phyloP scores from a whole-genome alignment of 2,113 vertebrate genomes.

The Laticauda colubrina region DNA sequence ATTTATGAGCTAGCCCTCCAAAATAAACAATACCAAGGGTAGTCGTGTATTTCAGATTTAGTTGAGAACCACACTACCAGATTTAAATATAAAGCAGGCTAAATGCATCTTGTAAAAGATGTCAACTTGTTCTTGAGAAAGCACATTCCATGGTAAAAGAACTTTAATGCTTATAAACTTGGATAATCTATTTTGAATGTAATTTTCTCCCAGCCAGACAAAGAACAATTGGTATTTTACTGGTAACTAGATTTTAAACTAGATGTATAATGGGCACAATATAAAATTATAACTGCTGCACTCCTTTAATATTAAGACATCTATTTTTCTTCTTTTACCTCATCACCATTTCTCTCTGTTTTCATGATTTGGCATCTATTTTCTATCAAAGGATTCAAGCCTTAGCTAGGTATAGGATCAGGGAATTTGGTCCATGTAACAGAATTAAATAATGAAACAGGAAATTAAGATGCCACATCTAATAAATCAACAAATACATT shows the following conservation, averaged over 20 bases:
- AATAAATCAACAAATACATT: constrained; percentile 53
- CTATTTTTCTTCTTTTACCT: fast-evolving
- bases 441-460: constrained; percentile 40
- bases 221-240: constrained; percentile 39
- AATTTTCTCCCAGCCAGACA: constrained; percentile 16
- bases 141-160: constrained; percentile 1
- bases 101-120: neutral
- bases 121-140: neutral
- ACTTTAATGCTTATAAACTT: neutral
- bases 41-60: neutral
- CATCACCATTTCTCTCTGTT: neutral
- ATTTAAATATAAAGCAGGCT: neutral
- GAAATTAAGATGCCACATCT: constrained; percentile 65
- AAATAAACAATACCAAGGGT: neutral
- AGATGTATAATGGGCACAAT: neutral
- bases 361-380: neutral
- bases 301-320: neutral
- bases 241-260: neutral
- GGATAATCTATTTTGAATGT: constrained; percentile 16
- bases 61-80: neutral
- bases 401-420: neutral
- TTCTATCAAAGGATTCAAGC: neutral
- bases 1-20: neutral
- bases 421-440: constrained; percentile 34
- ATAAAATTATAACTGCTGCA: neutral